Base-by-base conservation (phyloP, 2,113 vertebrate genomes). In the Carlito syrichta region DNA sequence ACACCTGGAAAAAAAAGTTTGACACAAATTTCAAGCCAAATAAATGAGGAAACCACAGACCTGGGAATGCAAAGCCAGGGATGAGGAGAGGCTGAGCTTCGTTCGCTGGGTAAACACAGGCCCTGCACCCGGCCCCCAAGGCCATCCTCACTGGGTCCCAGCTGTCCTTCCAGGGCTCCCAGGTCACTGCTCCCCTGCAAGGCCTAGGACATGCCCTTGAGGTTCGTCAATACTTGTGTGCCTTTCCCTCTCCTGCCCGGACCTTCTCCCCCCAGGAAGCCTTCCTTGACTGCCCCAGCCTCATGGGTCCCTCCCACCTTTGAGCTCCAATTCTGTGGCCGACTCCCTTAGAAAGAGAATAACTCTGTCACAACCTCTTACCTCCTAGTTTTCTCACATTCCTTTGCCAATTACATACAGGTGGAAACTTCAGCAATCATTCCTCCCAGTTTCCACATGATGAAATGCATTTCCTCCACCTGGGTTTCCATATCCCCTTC, bases 1-100 rank as follows among this genome's bases (percentile, higher is more conserved):
- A 98, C 91, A 97, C 79, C 78, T 92, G 77, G 45, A 54, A 71
- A 77, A 69, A 86, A 87, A 93, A 86, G 74, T 69, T 96, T 96
- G 95, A 98, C 97, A 96, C 95, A 96, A 95, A 97, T 98, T 96
- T 98, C 92, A 98, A 97, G 94, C 94, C 97, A 96, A 97, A 97
- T 98, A 97, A 96, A 95, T 97, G 86, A 97, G 95, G 90, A 96
- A 97, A 91, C 92, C 93, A 95, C 95, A 97, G 94, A 93, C 54
- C 74, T 82, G n/a, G 84, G 56, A 81, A 81, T 19, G 83, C 71
- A 88, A 74, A 92, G 74, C 22, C 0, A 19, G 43, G 48, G 40
- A 40, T 23, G 56, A 60, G 56, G 60, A 23, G 73, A 25, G 25
- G 83, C 56, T 38, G 83, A 48, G 43, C 58, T 27, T 35, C 20